These are phyloP conservation scores for Caenorhabditis sp. DNA, from an alignment of 2,888 invertebrate species.

Conservation along the genomic window DNA sequence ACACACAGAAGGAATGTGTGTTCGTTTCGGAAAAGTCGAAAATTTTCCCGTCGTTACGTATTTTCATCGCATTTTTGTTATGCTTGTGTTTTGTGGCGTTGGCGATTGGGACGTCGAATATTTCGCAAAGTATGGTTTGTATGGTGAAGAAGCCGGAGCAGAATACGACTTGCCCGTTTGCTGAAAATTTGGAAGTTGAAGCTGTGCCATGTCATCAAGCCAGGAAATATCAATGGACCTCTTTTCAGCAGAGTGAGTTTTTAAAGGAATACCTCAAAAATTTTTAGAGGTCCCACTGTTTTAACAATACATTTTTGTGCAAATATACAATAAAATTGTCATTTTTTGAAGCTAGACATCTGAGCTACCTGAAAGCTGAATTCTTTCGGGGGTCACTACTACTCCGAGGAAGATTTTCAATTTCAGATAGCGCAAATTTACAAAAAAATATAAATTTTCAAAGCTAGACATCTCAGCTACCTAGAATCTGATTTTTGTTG, in stretches of 20 bases:
- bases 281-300: too few relatives aligned
- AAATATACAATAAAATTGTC: too few relatives aligned
- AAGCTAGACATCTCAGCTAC: too few relatives aligned
- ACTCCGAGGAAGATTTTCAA: too few relatives aligned
- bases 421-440: too few relatives aligned
- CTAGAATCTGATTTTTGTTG: too few relatives aligned
- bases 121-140: conserved; percentile 61
- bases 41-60: conserved; percentile 51
- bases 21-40: conserved; percentile 48
- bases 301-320: too few relatives aligned
- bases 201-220: conserved; percentile 54
- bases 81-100: conserved; percentile 65
- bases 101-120: conserved; percentile 52
- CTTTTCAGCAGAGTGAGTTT: conserved; percentile 59
- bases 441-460: too few relatives aligned
- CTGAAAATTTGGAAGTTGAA: conserved; percentile 33
- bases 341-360: too few relatives aligned
- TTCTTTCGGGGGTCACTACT: too few relatives aligned
- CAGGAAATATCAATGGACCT: conserved; percentile 58
- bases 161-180: conserved; percentile 22
- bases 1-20: conserved; percentile 38
- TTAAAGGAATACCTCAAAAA: neutral
- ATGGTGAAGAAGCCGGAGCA: conserved; percentile 56
- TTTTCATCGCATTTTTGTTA: conserved; percentile 62
- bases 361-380: too few relatives aligned